Evolutionary conservation across 2,113 vertebrate species (phyloP), one percentile per base, ranked within the genome.

Genomic region (Prunella himalayana): DNA sequence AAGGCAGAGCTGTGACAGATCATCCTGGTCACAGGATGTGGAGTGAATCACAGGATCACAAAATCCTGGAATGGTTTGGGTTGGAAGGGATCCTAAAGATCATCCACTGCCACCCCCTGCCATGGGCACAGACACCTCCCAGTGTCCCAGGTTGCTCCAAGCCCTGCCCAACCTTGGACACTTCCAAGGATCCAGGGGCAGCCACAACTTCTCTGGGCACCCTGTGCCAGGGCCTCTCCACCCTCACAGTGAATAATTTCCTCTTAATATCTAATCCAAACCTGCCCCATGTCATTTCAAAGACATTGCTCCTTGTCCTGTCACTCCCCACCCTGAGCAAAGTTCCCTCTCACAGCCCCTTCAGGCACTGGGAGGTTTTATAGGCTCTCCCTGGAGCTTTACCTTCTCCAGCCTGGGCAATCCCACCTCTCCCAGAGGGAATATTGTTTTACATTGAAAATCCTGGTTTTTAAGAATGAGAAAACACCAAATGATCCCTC

Each of bases 81-180:
- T 28, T 60, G 28, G 33, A 53, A 53, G 8, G 12, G n/a, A 28
- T 3, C 12, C 20, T n/a, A 53, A 61, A 39, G 11, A 5, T 20
- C 12, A 28, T 3, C 22, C 24, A 9, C 3, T 37, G 10, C 3
- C 82, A 33, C 2, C 6, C 6, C 45, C 22, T 60, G 63, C 17
- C 17, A 6, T 12, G 33, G 21, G 11, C 27, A 41, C 30, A 24
- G 57, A 64, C 24, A 27, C 8, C 11, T 64, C 1, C 31, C 42
- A 19, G 11, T 2, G 0, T 5, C 25, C 25, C 42, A 31, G 35
- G 21, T 0, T 72, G 11, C 25, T 65, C 76, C 76, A 49, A 49
- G 5, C 8, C 13, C 30, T 0, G 0, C n/a, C 41, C 15, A 70
- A 0, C 45, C 31, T 42, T 50, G 68, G 0, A 9, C 59, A 37